phyloP scores from a whole-genome alignment of 2,888 invertebrate genomes.

The Philhelius pedissequus region DNA sequence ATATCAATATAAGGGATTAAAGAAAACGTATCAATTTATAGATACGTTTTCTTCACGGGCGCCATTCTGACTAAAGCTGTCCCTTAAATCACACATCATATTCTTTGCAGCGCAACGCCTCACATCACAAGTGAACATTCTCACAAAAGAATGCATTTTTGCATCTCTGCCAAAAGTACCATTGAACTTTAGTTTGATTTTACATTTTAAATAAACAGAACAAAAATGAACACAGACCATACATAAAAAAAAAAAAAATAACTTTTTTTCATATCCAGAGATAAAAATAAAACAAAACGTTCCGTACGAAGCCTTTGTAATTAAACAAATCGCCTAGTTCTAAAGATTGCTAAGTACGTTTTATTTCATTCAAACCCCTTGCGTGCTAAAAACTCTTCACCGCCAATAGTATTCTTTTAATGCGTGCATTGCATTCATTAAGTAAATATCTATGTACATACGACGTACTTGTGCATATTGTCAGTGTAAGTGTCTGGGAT shows the following conservation, averaged over 20 bases:
- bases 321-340: constrained; percentile 24
- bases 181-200: constrained; percentile 54
- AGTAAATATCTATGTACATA: constrained; percentile 21
- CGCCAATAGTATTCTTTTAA: constrained; percentile 5
- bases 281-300: background rate
- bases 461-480: background rate
- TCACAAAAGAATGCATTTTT: constrained; percentile 18
- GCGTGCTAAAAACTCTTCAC: background rate
- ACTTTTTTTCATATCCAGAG: too few species aligned
- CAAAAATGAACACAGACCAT: background rate
- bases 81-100: background rate
- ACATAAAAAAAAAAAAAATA: background rate
- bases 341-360: constrained; percentile 12
- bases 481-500: background rate
- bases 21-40: too few species aligned
- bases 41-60: too few species aligned
- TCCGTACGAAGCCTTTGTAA: constrained; percentile 17
- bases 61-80: background rate
- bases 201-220: constrained; percentile 39
- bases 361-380: background rate
- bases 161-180: constrained; percentile 61
- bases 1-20: too few species aligned
- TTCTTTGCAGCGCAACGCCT: background rate
- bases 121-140: background rate
- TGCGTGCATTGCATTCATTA: constrained; percentile 58